Evolutionary conservation across 2,113 vertebrate species (phyloP), one percentile per base, ranked within the genome.

Genomic region (Hemichromis elongatus): DNA sequence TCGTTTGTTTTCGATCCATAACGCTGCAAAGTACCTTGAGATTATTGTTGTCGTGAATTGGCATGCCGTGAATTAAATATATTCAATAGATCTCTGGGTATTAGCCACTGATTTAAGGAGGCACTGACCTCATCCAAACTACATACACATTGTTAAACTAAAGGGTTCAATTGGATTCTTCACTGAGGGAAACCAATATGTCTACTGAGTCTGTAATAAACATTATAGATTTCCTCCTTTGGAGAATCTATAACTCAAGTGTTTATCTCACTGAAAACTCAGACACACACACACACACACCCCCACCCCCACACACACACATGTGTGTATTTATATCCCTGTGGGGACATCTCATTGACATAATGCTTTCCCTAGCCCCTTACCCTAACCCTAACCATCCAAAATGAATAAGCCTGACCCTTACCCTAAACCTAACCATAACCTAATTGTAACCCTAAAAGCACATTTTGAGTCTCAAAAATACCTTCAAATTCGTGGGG

Each of bases 181-280:
- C 68, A 50, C 24, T 75, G 45, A 75, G 26, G 42, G 68, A 50
- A 8, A 50, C 68, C 68, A 50, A 75, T 50, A 50, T 75, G 50
- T 75, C 42, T 50, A 30, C 45, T 19, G 56, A 82, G 82, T 87
- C 70, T 80, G 61, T 73, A 56, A 86, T 61, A 87, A 86, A 86
- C 83, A 61, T 80, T 56, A 88, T 86, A 61, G 82, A 86, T 87
- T 77, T 82, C 53, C 45, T 24, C 82, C 54, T 68, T 80, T 54
- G 40, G 21, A 47, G 37, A 68, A 82, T 73, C 83, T 79, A 77
- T 50, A 66, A 82, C 90, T 91, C 83, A 75, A 87, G 90, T 91
- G 90, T 93, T 92, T 88, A 84, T 91, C 73, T 91, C 56, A 84
- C 6, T 85, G 59, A 91, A 82, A 66, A 63, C 61, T 45, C 19